A percentile compares a stretch with the other conserved stretches of the same genome.
These are phyloP conservation scores for Lysandra coridon DNA, from an alignment of 2,888 invertebrate species.

Conservation along the genomic window DNA sequence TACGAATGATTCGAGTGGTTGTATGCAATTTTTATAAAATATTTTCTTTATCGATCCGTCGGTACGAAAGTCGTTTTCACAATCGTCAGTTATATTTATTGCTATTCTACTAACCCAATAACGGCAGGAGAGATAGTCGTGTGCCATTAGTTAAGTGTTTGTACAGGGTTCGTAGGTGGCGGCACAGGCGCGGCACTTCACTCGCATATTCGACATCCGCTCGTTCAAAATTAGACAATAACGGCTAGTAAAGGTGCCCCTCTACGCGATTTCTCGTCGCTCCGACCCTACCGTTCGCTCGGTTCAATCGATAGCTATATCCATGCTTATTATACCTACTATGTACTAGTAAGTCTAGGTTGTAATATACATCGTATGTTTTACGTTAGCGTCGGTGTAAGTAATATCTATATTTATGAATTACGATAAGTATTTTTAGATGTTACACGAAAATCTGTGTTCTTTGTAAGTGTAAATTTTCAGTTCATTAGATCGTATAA, in stretches of 20 bases:
- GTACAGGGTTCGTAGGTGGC: conserved; percentile 47
- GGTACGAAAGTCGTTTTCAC: conserved; percentile 37
- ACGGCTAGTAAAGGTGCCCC: conserved; percentile 61
- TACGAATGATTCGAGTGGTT: neutral
- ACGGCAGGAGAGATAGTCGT: conserved; percentile 46
- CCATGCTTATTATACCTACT: conserved; percentile 62
- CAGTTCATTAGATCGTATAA: conserved; percentile 64
- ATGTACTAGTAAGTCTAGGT: conserved; percentile 69
- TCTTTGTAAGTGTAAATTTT: conserved; percentile 74
- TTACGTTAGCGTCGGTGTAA: conserved; percentile 65
- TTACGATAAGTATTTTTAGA: conserved; percentile 71
- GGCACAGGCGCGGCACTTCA: conserved; percentile 32
- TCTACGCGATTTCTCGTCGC: conserved; percentile 25
- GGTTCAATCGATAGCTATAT: conserved; percentile 52
- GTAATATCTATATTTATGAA: conserved; percentile 76
- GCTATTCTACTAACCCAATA: conserved; percentile 33
- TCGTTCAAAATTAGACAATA: conserved; percentile 51
- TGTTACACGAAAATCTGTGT: conserved; percentile 64
- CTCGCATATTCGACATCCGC: conserved; percentile 15
- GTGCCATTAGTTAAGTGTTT: conserved; percentile 55
- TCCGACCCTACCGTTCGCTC: conserved; percentile 47
- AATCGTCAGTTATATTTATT: conserved; percentile 44
- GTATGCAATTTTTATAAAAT: neutral
- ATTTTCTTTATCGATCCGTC: neutral
- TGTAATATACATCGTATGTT: conserved; percentile 64